Percentiles rank a stretch among this genome's conserved stretches.
Conservation (phyloP, 2,888 invertebrate species). For the Proisotoma minuta region DNA sequence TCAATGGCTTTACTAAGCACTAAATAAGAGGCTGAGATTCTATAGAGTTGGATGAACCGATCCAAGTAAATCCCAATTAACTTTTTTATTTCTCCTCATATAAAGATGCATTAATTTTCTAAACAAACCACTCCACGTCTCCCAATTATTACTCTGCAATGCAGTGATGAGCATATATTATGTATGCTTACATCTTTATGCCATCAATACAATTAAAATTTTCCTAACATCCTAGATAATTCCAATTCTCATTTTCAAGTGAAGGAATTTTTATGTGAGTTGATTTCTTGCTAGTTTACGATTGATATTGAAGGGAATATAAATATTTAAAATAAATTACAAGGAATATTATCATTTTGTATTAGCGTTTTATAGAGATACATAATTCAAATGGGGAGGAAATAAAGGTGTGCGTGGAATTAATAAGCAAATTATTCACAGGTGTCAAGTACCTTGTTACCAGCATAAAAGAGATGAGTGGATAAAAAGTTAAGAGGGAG, state of each 20-base stretch:
- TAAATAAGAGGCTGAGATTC: slow-evolving; percentile 12
- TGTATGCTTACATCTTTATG: no score
- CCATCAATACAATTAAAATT: no score
- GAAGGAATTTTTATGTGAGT: slow-evolving; percentile 3
- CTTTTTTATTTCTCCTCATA: no score
- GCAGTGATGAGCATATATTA: no score
- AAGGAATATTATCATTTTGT: slow-evolving; percentile 8
- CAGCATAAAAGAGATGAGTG: slow-evolving; percentile 24
- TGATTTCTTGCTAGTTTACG: neutral
- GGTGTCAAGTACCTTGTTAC: slow-evolving; percentile 47
- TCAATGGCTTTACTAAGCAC: neutral
- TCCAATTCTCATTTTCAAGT: no score
- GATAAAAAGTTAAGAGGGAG: slow-evolving; percentile 25
- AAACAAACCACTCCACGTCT: no score
- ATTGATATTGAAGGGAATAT: slow-evolving; percentile 6
- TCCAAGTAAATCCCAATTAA: slow-evolving; percentile 45
- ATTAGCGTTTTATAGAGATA: slow-evolving; percentile 12
- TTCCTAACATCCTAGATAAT: no score
- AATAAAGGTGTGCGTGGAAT: slow-evolving; percentile 44
- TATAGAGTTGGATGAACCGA: slow-evolving; percentile 16
- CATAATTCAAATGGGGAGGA: slow-evolving; percentile 3
- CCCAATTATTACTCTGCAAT: no score
- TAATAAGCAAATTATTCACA: slow-evolving; percentile 47
- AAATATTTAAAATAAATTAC: slow-evolving; percentile 16
- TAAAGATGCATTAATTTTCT: no score